A percentile compares a stretch with the other conserved stretches of the same genome.
These are phyloP conservation scores for Pantherophis alleghaniensis DNA, from an alignment of 2,797 vertebrate genomes.

Conservation along the genomic window DNA sequence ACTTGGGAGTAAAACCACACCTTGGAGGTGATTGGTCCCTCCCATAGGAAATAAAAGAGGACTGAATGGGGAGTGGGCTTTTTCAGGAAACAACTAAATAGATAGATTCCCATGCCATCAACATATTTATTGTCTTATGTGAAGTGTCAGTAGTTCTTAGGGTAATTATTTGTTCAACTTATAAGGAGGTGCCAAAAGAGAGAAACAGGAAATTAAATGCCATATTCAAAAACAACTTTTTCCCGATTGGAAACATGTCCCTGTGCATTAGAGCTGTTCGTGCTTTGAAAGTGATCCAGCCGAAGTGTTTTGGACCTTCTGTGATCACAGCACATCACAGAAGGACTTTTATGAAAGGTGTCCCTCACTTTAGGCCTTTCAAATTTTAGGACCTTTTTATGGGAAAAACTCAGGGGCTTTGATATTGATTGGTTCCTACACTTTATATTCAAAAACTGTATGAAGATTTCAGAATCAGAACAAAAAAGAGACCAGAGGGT, in stretches of 20 bases:
- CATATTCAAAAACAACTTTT: neutral
- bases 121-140: constrained; percentile 47
- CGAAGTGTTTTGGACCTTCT: neutral
- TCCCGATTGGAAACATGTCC: neutral
- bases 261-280: neutral
- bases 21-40: too few species aligned
- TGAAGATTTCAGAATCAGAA: neutral
- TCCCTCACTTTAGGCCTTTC: neutral
- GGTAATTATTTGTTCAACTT: constrained; percentile 45
- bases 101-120: constrained; percentile 54
- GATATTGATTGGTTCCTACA: neutral
- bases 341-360: neutral
- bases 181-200: constrained; percentile 14
- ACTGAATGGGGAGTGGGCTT: too few species aligned
- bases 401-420: neutral
- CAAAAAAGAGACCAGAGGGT: neutral
- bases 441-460: neutral
- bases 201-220: neutral
- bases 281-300: neutral
- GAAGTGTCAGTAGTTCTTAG: constrained; percentile 56
- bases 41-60: too few species aligned
- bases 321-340: neutral
- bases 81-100: constrained; percentile 55
- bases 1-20: too few species aligned
- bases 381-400: neutral